Evolutionary conservation across 2,113 vertebrate genomes (phyloP), one percentile per base, ranked within the genome.

Genomic region (Monarcha castaneiventris): DNA sequence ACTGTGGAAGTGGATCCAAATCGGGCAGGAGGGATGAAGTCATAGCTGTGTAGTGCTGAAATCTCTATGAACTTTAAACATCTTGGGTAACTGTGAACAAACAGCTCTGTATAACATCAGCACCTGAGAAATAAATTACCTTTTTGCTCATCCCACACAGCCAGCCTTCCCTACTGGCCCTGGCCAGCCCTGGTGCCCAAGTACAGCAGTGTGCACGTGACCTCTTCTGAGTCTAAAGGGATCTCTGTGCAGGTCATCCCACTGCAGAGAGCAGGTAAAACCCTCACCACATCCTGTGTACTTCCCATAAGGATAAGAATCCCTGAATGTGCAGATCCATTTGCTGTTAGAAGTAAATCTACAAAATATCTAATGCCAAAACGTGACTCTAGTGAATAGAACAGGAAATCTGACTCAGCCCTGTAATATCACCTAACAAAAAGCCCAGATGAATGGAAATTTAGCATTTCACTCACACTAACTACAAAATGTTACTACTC

Each of bases 361-460:
- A 52, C 13, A 56, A 55, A 85, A 49, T 14, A 76, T 13, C 29
- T 48, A 69, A 87, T 18, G 46, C 51, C 58, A 76, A 49, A 49
- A 71, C 0, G 1, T 1, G 7, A 32, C 61, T 77, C 43, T 8
- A 43, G 72, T 76, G 63, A 83, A 82, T 7, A 46, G 41, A 46
- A 74, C 59, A 88, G 88, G 85, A 93, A 92, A 93, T 85, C 75
- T 88, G 90, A 92, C 68, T 92, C 83, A 74, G 46, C 11, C 30
- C 30, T 25, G 1, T 33, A 69, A 51, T 64, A 84, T 33, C 55
- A 86, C 35, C 9, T 77, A 77, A 90, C 43, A 86, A 74, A 90
- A 93, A 66, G 66, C 25, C 5, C 3, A 84, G 76, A 86, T 55
- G 27, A 86, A 92, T 67, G 55, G 71, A 55, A 96, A 93, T 67